Percentiles rank a stretch among this genome's conserved stretches.
phyloP scores from a whole-genome alignment of 1,140 invertebrate species.

The Aphis gossypii region DNA sequence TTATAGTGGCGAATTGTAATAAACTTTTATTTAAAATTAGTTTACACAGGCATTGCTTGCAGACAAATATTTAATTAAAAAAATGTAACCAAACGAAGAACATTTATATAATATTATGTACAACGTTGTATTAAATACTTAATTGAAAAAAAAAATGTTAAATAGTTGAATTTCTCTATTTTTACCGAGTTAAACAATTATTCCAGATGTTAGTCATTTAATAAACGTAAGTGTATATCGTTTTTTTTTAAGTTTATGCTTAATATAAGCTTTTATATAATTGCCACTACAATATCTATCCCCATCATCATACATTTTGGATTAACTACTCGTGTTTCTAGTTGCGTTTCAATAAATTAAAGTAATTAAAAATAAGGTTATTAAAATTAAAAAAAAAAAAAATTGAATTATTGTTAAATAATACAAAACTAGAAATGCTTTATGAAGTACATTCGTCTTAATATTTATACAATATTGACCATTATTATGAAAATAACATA shows the following conservation, averaged over 20 bases:
- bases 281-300: not conserved
- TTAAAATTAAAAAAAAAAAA: not conserved
- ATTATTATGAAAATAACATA: not conserved
- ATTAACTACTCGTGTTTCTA: not conserved
- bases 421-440: too few species aligned
- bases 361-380: not conserved
- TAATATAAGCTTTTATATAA: not conserved
- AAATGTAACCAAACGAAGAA: not conserved
- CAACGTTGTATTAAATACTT: too few species aligned
- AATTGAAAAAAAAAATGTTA: not conserved
- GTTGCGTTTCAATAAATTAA: not conserved
- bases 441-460: not conserved
- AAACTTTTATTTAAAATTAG: not conserved
- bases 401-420: not conserved
- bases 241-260: not conserved
- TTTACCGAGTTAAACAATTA: not conserved
- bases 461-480: not conserved
- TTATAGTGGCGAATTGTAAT: not conserved
- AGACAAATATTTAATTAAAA: conserved; percentile 15
- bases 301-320: not conserved
- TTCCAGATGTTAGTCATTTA: not conserved
- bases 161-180: not conserved
- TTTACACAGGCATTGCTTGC: not conserved
- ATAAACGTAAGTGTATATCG: not conserved
- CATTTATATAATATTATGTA: not conserved